Conservation (phyloP, 1,140 invertebrate genomes). For the Lepidurus couesii region DNA sequence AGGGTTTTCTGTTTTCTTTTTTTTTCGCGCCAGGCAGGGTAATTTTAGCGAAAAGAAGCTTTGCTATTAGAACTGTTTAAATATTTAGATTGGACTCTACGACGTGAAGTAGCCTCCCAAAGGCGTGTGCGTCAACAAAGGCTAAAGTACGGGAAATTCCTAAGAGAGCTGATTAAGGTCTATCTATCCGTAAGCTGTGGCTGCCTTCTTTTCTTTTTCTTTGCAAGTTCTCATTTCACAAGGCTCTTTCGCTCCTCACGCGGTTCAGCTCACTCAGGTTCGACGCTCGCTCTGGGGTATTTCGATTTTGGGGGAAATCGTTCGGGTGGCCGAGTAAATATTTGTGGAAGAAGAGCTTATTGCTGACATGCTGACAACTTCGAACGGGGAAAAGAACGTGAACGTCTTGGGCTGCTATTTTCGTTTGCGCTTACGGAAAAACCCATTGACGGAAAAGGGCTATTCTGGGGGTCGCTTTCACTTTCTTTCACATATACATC, state of each 20-base stretch:
- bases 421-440: background rate
- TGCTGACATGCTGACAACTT: no score
- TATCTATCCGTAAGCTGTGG: background rate
- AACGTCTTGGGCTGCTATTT: background rate
- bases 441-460: background rate
- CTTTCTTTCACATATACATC: no score
- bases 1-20: background rate
- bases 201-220: background rate
- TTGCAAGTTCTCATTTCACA: background rate
- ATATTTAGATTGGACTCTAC: background rate
- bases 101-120: background rate
- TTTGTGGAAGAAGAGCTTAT: no score
- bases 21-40: background rate
- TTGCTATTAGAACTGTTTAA: background rate
- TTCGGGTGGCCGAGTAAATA: no score
- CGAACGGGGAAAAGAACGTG: no score
- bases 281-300: background rate
- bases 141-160: background rate
- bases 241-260: background rate
- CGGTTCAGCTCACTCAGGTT: no score
- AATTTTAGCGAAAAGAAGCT: background rate
- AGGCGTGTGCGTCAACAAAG: constrained; percentile 6
- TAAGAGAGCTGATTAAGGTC: background rate
- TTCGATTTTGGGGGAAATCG: background rate
- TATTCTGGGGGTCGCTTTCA: background rate